Evolutionary conservation across 2,888 invertebrate genomes (phyloP).

Genomic region (Alloscopus bannaensis): DNA sequence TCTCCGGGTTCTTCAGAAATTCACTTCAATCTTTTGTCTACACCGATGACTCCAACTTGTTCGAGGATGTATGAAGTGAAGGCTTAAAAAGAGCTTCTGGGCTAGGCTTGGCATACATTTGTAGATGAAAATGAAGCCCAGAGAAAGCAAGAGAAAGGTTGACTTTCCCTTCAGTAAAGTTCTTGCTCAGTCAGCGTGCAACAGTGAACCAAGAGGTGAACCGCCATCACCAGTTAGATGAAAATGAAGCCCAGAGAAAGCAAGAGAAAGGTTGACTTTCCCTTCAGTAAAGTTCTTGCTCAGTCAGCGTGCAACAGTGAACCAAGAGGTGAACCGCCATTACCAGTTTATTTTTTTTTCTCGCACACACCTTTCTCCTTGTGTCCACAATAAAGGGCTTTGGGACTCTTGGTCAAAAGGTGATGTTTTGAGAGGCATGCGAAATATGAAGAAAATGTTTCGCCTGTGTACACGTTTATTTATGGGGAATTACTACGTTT

Average conservation of each 20-base stretch:
- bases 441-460: no score
- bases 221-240: background rate
- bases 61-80: constrained; percentile 2
- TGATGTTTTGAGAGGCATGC: background rate
- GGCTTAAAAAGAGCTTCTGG: background rate
- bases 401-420: background rate
- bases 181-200: background rate
- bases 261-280: background rate
- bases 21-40: constrained; percentile 21
- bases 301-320: background rate
- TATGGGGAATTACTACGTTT: no score
- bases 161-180: no score
- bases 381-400: background rate
- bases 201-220: background rate
- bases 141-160: background rate
- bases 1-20: constrained; percentile 16
- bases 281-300: no score
- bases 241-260: background rate
- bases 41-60: constrained; percentile 13
- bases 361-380: background rate
- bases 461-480: no score
- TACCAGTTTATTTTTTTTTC: no score
- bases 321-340: background rate
- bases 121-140: background rate
- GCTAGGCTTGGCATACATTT: constrained; percentile 4